Conservation (phyloP, 2,113 vertebrate species). For the Paracanthobrama guichenoti region DNA sequence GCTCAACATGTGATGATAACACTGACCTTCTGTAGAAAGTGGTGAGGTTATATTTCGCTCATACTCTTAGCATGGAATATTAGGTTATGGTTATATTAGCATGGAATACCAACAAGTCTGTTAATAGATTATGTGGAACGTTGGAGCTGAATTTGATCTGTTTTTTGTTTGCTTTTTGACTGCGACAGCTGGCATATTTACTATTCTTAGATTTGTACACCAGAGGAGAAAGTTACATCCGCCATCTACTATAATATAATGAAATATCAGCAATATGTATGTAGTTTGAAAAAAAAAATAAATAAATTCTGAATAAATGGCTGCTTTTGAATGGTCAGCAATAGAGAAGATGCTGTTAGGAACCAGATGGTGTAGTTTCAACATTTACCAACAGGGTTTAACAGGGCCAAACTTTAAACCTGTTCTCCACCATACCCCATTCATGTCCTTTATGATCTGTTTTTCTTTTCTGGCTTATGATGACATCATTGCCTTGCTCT, state of each 20-base stretch:
- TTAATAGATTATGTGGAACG: background rate
- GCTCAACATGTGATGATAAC: constrained; percentile 49
- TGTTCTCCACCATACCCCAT: background rate
- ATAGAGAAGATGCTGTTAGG: background rate
- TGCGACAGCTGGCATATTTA: background rate
- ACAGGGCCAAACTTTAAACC: background rate
- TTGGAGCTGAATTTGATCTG: background rate
- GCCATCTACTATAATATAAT: background rate
- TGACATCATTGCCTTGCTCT: constrained; percentile 53
- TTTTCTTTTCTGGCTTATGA: constrained; percentile 7
- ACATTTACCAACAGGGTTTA: background rate
- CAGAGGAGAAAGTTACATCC: background rate
- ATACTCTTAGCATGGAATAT: background rate
- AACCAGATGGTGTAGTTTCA: background rate
- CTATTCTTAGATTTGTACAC: background rate
- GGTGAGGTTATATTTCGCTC: background rate
- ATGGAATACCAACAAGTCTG: background rate
- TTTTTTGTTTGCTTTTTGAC: background rate
- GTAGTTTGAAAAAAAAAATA: background rate
- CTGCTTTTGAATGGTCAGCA: background rate
- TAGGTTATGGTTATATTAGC: too few relatives aligned
- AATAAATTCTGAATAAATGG: too few relatives aligned
- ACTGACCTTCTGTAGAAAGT: constrained; percentile 39
- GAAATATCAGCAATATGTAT: background rate
- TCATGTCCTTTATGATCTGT: background rate